phyloP scores from a whole-genome alignment of 2,797 vertebrate species.

The Peromyscus melanophrys region DNA sequence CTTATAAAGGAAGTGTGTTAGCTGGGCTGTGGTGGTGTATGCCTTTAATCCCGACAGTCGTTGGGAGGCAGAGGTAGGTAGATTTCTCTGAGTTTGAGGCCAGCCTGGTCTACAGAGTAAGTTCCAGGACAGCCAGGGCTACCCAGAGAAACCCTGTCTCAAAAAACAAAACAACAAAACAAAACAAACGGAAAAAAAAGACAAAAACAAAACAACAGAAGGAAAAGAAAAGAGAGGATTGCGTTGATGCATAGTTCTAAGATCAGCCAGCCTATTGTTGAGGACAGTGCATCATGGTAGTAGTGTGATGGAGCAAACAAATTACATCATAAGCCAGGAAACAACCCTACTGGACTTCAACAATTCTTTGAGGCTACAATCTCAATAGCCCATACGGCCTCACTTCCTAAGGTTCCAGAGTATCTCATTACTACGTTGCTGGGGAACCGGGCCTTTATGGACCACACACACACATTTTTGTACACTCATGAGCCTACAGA shows the following conservation, averaged over 20 bases:
- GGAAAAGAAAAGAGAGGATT: not conserved
- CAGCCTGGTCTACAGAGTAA: not conserved
- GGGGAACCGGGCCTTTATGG: not conserved
- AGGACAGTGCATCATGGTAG: rapidly evolving
- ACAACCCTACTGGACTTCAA: not conserved
- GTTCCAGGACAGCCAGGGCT: not conserved
- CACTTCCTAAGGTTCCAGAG: not conserved
- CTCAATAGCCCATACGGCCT: not conserved
- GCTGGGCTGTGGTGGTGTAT: not conserved
- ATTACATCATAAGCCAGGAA: not conserved
- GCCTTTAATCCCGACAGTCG: not conserved
- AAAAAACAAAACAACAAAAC: not conserved
- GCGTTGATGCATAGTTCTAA: not conserved
- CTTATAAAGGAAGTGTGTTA: not conserved
- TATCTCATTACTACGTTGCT: not conserved
- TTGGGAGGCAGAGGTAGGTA: not conserved
- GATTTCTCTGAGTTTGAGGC: not conserved
- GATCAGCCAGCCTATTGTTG: not conserved
- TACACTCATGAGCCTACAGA: not conserved
- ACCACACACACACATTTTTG: not conserved
- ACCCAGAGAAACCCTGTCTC: not conserved
- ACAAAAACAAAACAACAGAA: not conserved
- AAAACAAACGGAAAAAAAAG: not conserved
- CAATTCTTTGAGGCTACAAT: not conserved
- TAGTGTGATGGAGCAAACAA: no score